phyloP scores from a whole-genome alignment of 2,797 vertebrate genomes.

The Rhinophrynus dorsalis region DNA sequence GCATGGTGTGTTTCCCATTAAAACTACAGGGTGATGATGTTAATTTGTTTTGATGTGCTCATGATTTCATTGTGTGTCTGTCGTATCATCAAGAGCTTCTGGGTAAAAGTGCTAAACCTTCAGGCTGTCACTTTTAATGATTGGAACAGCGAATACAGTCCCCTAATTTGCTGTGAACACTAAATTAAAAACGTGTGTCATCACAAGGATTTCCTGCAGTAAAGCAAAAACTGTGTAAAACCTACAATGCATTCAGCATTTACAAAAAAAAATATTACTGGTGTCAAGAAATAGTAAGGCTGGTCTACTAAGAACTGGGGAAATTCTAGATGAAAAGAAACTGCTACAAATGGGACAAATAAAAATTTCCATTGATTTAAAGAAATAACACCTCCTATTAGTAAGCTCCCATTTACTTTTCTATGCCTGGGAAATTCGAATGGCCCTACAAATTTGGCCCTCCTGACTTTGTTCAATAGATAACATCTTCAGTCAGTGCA shows the following conservation, averaged over 20 bases:
- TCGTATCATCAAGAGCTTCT: slow-evolving; percentile 58
- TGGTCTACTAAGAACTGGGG: slow-evolving; percentile 40
- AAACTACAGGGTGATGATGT: slow-evolving; percentile 51
- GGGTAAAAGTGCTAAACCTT: slow-evolving; percentile 58
- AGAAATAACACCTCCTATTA: too few relatives aligned
- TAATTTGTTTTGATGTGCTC: slow-evolving; percentile 60
- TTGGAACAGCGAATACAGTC: slow-evolving; percentile 51
- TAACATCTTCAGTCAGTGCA: too few relatives aligned
- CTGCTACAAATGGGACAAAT: too few relatives aligned
- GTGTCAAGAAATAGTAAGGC: slow-evolving; percentile 53
- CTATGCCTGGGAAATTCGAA: too few relatives aligned
- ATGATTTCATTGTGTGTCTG: slow-evolving; percentile 56
- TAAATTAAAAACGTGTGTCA: slow-evolving; percentile 63
- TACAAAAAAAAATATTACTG: slow-evolving; percentile 52
- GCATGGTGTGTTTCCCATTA: slow-evolving; percentile 59
- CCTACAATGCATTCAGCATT: slow-evolving; percentile 53
- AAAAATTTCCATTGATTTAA: too few relatives aligned
- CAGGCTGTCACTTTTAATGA: slow-evolving; percentile 60
- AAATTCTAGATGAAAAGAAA: too few relatives aligned
- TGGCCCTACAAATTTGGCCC: too few relatives aligned
- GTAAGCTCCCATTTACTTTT: too few relatives aligned
- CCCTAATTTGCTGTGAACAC: slow-evolving; percentile 57
- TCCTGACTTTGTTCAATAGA: too few relatives aligned
- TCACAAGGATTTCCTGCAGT: slow-evolving; percentile 61
- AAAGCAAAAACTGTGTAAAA: slow-evolving; percentile 37